Base-by-base conservation (phyloP, 2,797 vertebrate species). In the Thunnus albacares region DNA sequence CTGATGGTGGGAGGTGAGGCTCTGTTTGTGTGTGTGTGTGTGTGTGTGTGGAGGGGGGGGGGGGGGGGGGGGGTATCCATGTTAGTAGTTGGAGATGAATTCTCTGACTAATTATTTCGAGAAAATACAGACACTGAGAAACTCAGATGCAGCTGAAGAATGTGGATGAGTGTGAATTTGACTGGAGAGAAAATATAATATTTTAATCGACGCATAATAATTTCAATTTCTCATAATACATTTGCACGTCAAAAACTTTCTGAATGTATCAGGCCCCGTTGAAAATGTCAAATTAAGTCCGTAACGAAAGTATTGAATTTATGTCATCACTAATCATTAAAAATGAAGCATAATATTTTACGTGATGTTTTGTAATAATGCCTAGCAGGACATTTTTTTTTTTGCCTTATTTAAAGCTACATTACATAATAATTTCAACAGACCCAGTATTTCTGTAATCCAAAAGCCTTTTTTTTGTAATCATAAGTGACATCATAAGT, bases 61-160 rank as follows among this genome's bases (percentile, higher is more conserved):
- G 24, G 24, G 24, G 24, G 24, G 24, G 12, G 67, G 14, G 59
- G 58, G 12, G 67, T 72, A 67, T 79, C 55, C 69, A 79, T 30
- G 35, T 49, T 49, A 60, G 20, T 17, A 57, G 70, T 67, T 62
- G 65, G 77, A 75, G 85, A 55, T 75, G 52, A 33, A 87, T 77
- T 81, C 77, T 88, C 72, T 81, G 80, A 69, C 62, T 75, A 14
- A 66, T 80, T 80, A 67, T 55, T 47, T 52, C 49, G 56, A 71
- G 67, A 83, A 78, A 68, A 43, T 47, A 38, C 17, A 67, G 71
- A 83, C 79, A 89, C 62, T 67, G 69, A 77, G 52, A 84, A 87
- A 81, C 85, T 90, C 84, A 89, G 90, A 90, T 83, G 26, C 87
- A 92, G 5, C 75, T 91, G 80, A 84, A 77, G 80, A 72, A 74